Base-by-base conservation (phyloP, 2,797 vertebrate species). In the Falco peregrinus region DNA sequence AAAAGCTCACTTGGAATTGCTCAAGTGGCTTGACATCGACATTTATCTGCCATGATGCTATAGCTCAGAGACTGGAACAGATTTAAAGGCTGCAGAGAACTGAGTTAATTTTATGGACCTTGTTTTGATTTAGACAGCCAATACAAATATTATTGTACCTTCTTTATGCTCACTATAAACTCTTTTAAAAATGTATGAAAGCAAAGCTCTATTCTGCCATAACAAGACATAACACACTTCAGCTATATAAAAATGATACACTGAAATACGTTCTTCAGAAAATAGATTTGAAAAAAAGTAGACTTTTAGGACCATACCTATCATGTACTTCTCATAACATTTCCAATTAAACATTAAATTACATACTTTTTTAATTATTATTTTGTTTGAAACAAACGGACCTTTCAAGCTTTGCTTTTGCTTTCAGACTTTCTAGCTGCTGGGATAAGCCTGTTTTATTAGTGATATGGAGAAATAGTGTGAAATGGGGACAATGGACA, bases 41-140 rank as follows among this genome's bases (percentile, higher is more conserved):
- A 90, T 97, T 96, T 97, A 94, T 97, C 96, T 95, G 63, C 80
- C 11, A 31, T 47, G 87, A 84, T 94, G 70, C 57, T 77, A 53
- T 50, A 87, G 92, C 85, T 96, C 48, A 63, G 90, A 75, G 19
- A 18, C 81, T 91, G 59, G 25, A 89, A 60, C 70, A 93, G 54
- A 93, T 97, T 97, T 96, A 96, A 97, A 95, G 84, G 64, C 86
- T 97, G 89, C 9, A 84, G 73, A 69, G 92, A 95, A 82, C 9
- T 85, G 91, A 94, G 85, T 97, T 97, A 97, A 96, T 97, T 97
- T 98, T 97, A 96, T 85, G 92, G 95, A 90, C 78, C 87, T 91
- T 93, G 74, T 61, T 94, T 97, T 97, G 96, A 98, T 98, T 98
- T 98, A 98, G 75, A 89, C 92, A 96, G 75, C 74, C 96, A 97